Evolutionary conservation across 2,888 invertebrate species (phyloP), one percentile per base, ranked within the genome.

Genomic region (Nebria salina): DNA sequence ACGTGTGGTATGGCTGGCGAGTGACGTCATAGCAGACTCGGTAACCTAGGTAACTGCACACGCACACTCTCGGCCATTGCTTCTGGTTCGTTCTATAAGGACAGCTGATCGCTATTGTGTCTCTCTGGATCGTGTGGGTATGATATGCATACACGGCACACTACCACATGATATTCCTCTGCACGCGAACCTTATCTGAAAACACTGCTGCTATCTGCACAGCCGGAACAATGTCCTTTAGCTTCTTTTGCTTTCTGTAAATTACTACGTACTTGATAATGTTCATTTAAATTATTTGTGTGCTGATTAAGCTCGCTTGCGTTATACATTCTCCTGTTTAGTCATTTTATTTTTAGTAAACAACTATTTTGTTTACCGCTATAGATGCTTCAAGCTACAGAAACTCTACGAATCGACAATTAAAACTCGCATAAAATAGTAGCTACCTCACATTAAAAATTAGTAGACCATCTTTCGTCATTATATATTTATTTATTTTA

Each of bases 21-120:
- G 66, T 80, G 80, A 80, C 80, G 80, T 80, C 75, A 80, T 75
- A 65, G 15, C 70, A 75, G 80, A 68, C 75, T 42, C 72, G 7
- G 80, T 80, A 65, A 5, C 72, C 68, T 75, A 75, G 75, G 64
- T 34, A 70, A 80, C 80, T 70, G 80, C 80, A 70, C 75, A 75
- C 75, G 20, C 64, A 73, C 73, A 41, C 42, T n/a, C 70, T 41
- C 73, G 73, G 73, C 73, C 73, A 73, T 73, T 41, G 73, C 73
- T 43, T 42, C n/a, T 34, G 34, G 20, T 20, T 15, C 7, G 20
- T 34, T 34, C 34, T 34, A 34, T 34, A 34, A 2, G 25, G 9
- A 72, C 73, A 73, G 73, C 73, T 73, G 73, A 73, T 73, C 72
- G 26, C 25, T n/a, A 34, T n/a, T 11, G 7, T 26, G 70, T 25